Evolutionary conservation across 2,113 vertebrate species (phyloP).

Genomic region (Nymphicus hollandicus): DNA sequence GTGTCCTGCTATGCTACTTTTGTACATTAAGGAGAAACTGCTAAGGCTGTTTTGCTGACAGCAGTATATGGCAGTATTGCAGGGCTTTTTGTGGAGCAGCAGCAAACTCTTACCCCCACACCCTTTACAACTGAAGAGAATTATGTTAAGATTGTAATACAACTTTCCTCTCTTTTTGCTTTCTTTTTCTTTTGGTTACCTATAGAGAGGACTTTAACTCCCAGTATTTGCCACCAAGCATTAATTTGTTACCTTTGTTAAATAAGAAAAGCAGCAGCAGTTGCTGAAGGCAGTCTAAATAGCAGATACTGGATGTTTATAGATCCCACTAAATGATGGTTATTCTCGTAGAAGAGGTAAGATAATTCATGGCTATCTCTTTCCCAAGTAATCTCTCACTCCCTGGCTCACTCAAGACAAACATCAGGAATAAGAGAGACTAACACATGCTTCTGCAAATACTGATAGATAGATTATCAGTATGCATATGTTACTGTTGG

Average conservation of each 20-base stretch:
- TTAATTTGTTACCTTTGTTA: neutral
- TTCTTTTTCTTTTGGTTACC: neutral
- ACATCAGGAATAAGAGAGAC: neutral
- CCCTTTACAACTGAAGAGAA: neutral
- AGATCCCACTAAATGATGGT: neutral
- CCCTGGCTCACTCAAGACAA: slow-evolving; percentile 19
- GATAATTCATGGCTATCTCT: neutral
- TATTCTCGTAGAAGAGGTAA: neutral
- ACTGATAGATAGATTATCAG: neutral
- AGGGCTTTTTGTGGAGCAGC: neutral
- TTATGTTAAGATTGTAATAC: neutral
- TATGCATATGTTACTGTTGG: neutral
- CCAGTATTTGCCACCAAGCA: neutral
- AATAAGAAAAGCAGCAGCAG: neutral
- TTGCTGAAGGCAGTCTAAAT: neutral
- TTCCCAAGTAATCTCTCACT: neutral
- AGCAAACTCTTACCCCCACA: neutral
- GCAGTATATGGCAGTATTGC: neutral
- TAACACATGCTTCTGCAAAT: neutral
- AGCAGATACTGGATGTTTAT: neutral
- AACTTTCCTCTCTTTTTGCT: neutral
- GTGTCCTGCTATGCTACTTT: neutral
- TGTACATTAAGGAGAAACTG: neutral
- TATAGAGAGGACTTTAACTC: neutral
- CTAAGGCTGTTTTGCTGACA: neutral